These are phyloP conservation scores for Acarapis woodi DNA, from an alignment of 1,140 invertebrate species.

Conservation along the genomic window DNA sequence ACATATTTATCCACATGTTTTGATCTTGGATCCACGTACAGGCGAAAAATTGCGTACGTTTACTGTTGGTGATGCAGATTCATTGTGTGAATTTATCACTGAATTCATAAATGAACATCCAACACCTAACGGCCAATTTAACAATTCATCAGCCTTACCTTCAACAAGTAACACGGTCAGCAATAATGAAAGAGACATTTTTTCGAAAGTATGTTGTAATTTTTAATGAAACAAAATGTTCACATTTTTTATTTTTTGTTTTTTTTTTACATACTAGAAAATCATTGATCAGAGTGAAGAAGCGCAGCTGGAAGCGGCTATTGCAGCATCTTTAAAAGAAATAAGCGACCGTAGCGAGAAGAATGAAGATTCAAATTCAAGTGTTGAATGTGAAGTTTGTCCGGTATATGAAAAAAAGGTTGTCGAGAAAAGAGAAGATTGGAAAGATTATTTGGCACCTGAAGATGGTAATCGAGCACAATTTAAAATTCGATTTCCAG, in stretches of 20 bases:
- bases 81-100: conserved; percentile 21
- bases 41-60: conserved; percentile 29
- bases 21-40: conserved; percentile 41
- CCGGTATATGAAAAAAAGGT: background rate
- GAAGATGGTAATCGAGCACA: conserved; percentile 16
- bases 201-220: background rate
- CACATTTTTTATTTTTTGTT: background rate
- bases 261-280: background rate
- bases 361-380: background rate
- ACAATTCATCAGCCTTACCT: background rate
- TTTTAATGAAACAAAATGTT: background rate
- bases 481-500: conserved; percentile 19
- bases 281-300: conserved; percentile 20
- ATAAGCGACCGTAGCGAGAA: background rate
- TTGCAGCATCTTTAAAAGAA: conserved; percentile 19
- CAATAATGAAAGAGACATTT: background rate
- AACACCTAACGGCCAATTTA: conserved; percentile 13
- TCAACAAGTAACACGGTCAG: background rate
- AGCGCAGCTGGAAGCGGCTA: conserved; percentile 21
- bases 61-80: conserved; percentile 22
- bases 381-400: background rate
- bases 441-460: conserved; percentile 14
- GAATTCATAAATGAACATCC: conserved; percentile 17
- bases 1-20: conserved; percentile 33
- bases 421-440: conserved; percentile 9